These are phyloP conservation scores for Sussaba pulchella DNA, from an alignment of 2,888 invertebrate genomes.

Conservation along the genomic window DNA sequence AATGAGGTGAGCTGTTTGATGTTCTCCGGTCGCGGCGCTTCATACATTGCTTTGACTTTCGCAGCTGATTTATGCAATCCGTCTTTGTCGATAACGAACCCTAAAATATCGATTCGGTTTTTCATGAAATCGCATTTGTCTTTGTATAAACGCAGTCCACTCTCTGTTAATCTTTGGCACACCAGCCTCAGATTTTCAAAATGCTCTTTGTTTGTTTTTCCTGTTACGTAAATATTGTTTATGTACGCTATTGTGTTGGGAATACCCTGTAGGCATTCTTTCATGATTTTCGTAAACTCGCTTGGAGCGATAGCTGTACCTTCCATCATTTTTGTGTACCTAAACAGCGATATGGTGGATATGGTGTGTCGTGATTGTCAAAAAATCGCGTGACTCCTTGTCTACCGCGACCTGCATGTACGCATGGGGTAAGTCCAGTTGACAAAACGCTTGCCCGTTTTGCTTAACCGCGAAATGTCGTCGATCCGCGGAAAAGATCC, in stretches of 20 bases:
- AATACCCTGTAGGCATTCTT: slow-evolving; percentile 54
- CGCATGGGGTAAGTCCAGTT: slow-evolving; percentile 65
- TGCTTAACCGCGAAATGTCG: slow-evolving; percentile 70
- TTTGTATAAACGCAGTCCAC: too few relatives aligned
- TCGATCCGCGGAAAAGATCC: slow-evolving; percentile 71
- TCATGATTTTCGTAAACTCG: slow-evolving; percentile 48
- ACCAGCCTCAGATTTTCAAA: too few relatives aligned
- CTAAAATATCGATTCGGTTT: too few relatives aligned
- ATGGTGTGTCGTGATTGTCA: slow-evolving; percentile 48
- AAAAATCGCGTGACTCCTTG: background rate
- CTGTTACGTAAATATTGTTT: slow-evolving; percentile 54
- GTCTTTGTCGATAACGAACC: too few relatives aligned
- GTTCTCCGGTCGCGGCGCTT: too few relatives aligned
- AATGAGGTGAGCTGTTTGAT: too few relatives aligned
- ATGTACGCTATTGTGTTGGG: slow-evolving; percentile 15
- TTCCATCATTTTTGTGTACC: slow-evolving; percentile 40
- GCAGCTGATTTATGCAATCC: too few relatives aligned
- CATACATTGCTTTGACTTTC: too few relatives aligned
- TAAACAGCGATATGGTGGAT: slow-evolving; percentile 16
- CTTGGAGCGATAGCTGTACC: slow-evolving; percentile 32
- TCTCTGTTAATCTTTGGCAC: too few relatives aligned
- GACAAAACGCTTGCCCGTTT: slow-evolving; percentile 70
- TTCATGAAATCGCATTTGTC: too few relatives aligned
- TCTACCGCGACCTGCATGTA: slow-evolving; percentile 63
- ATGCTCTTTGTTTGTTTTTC: too few relatives aligned